Percentiles rank a stretch among this genome's conserved stretches.
These are phyloP conservation scores for Lochmaea crataegi DNA, from an alignment of 2,888 invertebrate genomes.

Conservation along the genomic window DNA sequence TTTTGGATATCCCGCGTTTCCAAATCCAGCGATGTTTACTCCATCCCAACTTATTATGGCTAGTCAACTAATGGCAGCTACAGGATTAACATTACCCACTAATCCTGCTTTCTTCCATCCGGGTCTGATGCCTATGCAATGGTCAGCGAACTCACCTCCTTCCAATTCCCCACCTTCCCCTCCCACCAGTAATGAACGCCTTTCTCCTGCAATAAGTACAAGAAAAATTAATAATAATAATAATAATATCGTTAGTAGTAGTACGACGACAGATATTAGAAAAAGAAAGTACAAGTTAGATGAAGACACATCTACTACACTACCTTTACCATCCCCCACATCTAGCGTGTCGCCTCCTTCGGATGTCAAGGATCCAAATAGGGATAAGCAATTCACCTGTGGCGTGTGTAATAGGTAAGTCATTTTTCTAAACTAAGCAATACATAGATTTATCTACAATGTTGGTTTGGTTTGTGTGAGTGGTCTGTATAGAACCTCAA, in stretches of 20 bases:
- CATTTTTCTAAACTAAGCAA: neutral
- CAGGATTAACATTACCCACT: conserved; percentile 70
- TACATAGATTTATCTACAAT: too few relatives aligned
- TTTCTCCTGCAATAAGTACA: conserved; percentile 62
- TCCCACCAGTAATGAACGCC: conserved; percentile 62
- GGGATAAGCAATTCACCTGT: conserved; percentile 90
- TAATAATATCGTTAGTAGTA: conserved; percentile 65
- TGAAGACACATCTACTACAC: conserved; percentile 48
- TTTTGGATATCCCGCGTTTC: conserved; percentile 67
- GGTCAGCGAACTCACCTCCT: conserved; percentile 66
- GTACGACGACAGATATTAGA: conserved; percentile 51
- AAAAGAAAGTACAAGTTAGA: conserved; percentile 57
- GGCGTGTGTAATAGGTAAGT: conserved; percentile 77
- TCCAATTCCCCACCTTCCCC: conserved; percentile 65
- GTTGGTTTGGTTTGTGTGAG: too few relatives aligned
- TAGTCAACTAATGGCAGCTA: conserved; percentile 68
- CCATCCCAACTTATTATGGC: conserved; percentile 68
- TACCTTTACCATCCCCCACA: conserved; percentile 68
- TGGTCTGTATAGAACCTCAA: too few relatives aligned
- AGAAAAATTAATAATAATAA: conserved; percentile 63
- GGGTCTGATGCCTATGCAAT: conserved; percentile 70
- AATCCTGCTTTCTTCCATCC: conserved; percentile 74
- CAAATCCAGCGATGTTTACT: conserved; percentile 64
- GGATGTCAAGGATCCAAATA: conserved; percentile 54
- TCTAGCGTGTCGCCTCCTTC: conserved; percentile 69